Evolutionary conservation across 2,888 invertebrate species (phyloP), one percentile per base, ranked within the genome.

Genomic region (Incurvaria masculella): DNA sequence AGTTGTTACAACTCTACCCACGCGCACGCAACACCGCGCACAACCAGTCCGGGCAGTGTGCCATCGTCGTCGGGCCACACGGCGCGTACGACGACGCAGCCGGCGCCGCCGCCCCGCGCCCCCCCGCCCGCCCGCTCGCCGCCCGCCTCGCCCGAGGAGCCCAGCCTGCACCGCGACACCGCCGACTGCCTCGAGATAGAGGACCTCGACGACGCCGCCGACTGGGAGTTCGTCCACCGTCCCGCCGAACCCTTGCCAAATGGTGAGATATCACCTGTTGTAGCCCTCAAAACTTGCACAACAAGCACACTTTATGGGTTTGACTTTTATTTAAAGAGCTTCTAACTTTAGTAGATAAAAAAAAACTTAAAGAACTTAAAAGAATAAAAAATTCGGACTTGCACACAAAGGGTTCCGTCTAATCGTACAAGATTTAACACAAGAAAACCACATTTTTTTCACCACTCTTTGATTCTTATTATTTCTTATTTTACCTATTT

Each of bases 131-230:
- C 59, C 3, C 51, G 49, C 27, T 54, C 58, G 3, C 51, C 57
- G 33, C 33, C 33, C 11, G 23, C 10, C 23, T 23, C 23, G 5
- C 33, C 33, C 6, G 33, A 33, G 8, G 33, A 33, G 16, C 17
- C 38, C 4, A 44, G 50, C 52, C 26, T 54, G 44, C 52, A 49
- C 49, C 50, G 49, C n/a, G 75, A 78, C 59, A 70, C 73, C n/a
- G 71, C 70, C 47, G 79, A 79, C 69, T 79, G 79, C 66, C 70
- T 69, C 61, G 79, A 79, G 68, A 67, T 79, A 21, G 79, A 79
- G 61, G 79, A 79, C 64, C 59, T 78, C 33, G 78, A 73, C 59
- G 79, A 79, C 40, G 49, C 50, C 60, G 60, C 69, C 33, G 75
- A 72, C 58, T 79, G 79, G 79, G 79, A 79, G 68, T 66, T 79